These are phyloP conservation scores for Centrocercus urophasianus DNA, from an alignment of 2,113 vertebrate species.

Conservation along the genomic window DNA sequence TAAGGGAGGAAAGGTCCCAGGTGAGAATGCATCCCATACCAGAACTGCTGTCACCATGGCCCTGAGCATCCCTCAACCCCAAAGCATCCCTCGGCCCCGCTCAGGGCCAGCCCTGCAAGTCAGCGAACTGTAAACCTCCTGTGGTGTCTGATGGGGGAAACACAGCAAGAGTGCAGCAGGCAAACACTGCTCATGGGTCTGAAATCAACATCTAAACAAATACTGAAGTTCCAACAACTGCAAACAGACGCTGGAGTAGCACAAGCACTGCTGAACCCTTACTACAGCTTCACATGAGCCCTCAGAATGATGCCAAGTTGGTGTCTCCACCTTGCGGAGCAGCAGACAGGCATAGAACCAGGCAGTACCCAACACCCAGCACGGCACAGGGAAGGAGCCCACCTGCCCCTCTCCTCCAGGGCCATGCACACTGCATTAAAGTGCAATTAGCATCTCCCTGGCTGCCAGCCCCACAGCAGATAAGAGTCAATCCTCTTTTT, in stretches of 20 bases:
- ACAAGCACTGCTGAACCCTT: neutral
- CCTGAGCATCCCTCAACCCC: neutral
- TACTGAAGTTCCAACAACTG: neutral
- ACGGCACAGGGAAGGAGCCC: neutral
- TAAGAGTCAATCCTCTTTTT: constrained; percentile 28
- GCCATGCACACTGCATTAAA: neutral
- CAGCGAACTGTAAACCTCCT: neutral
- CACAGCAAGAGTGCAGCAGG: neutral
- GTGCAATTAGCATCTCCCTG: constrained; percentile 12
- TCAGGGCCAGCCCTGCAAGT: neutral
- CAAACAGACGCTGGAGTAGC: neutral
- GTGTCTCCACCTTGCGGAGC: neutral
- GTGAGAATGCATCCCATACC: neutral
- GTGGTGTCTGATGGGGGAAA: neutral
- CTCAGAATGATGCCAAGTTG: neutral
- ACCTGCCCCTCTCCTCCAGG: neutral
- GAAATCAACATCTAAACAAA: neutral
- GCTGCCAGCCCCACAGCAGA: constrained; percentile 21
- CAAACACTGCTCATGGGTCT: neutral
- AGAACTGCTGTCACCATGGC: neutral
- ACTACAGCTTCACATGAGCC: neutral
- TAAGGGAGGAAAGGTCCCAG: neutral
- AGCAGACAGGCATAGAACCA: neutral
- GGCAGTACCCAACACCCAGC: neutral
- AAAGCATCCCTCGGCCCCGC: neutral